phyloP scores from a whole-genome alignment of 2,113 vertebrate genomes.

The Anguilla japonica region DNA sequence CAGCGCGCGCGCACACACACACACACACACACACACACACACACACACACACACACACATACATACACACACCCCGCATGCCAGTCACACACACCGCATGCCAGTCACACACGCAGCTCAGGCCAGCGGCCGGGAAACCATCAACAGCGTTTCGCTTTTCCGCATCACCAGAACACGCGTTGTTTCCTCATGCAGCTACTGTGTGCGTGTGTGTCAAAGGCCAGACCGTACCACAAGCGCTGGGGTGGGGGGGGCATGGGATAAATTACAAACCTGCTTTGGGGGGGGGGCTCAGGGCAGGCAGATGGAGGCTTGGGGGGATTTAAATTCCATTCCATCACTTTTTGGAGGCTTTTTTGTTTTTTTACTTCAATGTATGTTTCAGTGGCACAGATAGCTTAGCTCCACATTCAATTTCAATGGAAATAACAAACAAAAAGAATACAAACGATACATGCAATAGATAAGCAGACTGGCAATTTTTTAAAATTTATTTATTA shows the following conservation, averaged over 20 bases:
- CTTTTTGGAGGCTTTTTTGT: no score
- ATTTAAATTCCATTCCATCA: no score
- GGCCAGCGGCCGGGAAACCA: neutral
- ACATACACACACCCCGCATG: no score
- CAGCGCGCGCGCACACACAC: neutral
- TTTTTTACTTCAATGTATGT: no score
- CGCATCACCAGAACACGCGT: neutral
- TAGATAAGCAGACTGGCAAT: no score
- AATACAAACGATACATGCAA: neutral
- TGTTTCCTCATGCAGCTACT: neutral
- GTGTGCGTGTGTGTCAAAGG: neutral
- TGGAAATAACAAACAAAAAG: neutral
- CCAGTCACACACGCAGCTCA: neutral
- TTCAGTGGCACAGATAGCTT: no score
- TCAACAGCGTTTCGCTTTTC: neutral
- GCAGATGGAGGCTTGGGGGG: neutral
- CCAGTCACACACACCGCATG: neutral
- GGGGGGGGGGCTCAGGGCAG: no score
- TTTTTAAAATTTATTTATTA: neutral
- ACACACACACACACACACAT: no score
- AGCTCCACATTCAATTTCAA: neutral
- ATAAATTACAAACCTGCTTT: neutral
- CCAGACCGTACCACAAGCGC: neutral
- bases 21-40: no score
- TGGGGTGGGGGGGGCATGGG: no score